A percentile compares a stretch with the other conserved stretches of the same genome.
phyloP scores from a whole-genome alignment of 2,113 vertebrate species.

The Actenoides lindsayi region DNA sequence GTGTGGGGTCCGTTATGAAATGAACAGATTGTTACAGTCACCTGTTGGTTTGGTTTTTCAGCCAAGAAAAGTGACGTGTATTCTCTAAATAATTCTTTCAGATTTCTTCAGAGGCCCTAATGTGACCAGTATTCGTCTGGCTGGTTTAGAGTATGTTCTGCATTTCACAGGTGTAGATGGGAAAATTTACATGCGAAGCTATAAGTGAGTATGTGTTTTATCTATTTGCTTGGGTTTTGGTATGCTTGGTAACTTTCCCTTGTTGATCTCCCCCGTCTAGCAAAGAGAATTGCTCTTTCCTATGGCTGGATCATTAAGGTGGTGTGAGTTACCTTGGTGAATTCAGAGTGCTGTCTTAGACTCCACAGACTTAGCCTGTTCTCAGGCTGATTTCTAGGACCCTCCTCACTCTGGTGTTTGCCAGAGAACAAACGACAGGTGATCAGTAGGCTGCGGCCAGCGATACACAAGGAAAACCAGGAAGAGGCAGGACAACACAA shows the following conservation, averaged over 20 bases:
- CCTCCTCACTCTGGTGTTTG: background rate
- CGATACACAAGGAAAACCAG: background rate
- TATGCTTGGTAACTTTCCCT: background rate
- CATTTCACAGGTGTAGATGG: slow-evolving; percentile 92
- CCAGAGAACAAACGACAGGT: background rate
- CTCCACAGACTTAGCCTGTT: background rate
- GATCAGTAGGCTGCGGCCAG: background rate
- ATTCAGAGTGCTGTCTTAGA: background rate
- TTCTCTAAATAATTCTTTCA: slow-evolving; percentile 53
- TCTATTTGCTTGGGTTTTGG: background rate
- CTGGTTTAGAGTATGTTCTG: slow-evolving; percentile 90
- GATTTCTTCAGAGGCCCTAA: slow-evolving; percentile 95
- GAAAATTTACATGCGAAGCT: slow-evolving; percentile 93
- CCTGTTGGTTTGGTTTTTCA: background rate
- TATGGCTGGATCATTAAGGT: background rate
- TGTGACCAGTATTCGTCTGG: slow-evolving; percentile 86
- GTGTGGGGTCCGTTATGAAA: background rate
- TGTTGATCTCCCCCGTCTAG: background rate
- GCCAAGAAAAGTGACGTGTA: background rate
- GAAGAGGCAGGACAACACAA: background rate
- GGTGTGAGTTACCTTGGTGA: background rate
- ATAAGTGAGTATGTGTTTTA: slow-evolving; percentile 81
- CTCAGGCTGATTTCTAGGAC: background rate
- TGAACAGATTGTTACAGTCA: background rate
- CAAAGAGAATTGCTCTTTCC: background rate